A percentile compares a stretch with the other conserved stretches of the same genome.
These are phyloP conservation scores for Pseudolaguvia tuberculata DNA, from an alignment of 2,113 vertebrate species.

Conservation along the genomic window DNA sequence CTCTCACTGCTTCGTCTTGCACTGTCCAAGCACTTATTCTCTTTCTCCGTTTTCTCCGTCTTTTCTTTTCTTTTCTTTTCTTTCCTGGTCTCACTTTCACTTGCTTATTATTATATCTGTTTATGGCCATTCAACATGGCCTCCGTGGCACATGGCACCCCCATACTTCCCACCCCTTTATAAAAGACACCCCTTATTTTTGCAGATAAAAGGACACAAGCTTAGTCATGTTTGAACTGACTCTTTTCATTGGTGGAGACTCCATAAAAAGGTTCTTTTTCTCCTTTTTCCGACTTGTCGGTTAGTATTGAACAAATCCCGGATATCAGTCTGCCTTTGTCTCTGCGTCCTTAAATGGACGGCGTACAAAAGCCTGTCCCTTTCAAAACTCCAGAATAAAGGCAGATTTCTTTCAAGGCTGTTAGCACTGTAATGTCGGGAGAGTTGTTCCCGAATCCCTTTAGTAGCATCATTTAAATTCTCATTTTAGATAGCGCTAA, in stretches of 20 bases:
- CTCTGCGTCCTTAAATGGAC: neutral
- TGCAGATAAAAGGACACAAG: too few species aligned
- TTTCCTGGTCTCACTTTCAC: neutral
- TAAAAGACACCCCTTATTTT: too few species aligned
- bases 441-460: neutral
- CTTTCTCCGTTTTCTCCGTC: neutral
- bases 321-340: neutral
- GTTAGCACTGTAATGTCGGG: neutral
- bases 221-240: neutral
- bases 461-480: constrained; percentile 5
- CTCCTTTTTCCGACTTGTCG: neutral
- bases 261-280: neutral
- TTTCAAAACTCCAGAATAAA: neutral
- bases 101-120: too few species aligned
- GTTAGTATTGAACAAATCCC: neutral
- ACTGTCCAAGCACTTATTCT: too few species aligned
- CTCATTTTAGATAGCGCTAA: constrained; percentile 7
- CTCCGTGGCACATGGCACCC: too few species aligned
- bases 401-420: neutral
- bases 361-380: neutral
- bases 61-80: neutral
- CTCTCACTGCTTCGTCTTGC: neutral
- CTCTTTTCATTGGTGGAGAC: too few species aligned
- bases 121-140: too few species aligned
- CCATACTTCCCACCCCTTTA: too few species aligned